A percentile compares a stretch with the other conserved stretches of the same genome.
Conservation (phyloP, 2,888 invertebrate genomes). For the Perizoma flavofasciatum region DNA sequence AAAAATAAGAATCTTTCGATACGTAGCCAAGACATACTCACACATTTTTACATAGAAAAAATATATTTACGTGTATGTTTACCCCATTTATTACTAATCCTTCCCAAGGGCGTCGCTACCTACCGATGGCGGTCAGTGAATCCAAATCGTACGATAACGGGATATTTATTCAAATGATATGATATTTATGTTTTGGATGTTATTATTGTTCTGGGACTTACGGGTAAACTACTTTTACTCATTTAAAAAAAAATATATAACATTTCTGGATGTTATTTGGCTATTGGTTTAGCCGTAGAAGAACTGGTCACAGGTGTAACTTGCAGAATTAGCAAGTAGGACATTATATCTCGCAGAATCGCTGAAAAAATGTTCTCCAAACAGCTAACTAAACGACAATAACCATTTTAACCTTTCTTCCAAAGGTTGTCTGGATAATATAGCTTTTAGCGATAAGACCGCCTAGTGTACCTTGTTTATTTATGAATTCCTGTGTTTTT, state of each 20-base stretch:
- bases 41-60: conserved; percentile 15
- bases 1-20: conserved; percentile 18
- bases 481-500: too few relatives aligned
- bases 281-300: neutral
- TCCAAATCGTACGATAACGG: conserved; percentile 28
- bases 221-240: conserved; percentile 6
- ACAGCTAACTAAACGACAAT: too few relatives aligned
- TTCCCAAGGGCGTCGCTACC: conserved; percentile 14
- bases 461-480: too few relatives aligned
- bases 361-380: too few relatives aligned
- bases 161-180: conserved; percentile 51
- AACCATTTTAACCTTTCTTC: too few relatives aligned
- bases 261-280: conserved; percentile 11
- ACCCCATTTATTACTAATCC: conserved; percentile 20
- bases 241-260: conserved; percentile 3
- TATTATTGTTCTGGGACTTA: conserved; percentile 26
- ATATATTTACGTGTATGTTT: conserved; percentile 16
- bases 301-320: too few relatives aligned
- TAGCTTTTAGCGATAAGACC: too few relatives aligned
- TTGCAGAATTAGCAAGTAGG: too few relatives aligned
- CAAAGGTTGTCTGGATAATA: too few relatives aligned
- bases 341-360: too few relatives aligned
- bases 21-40: conserved; percentile 18
- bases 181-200: conserved; percentile 46
- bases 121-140: conserved; percentile 18